phyloP scores from a whole-genome alignment of 2,113 vertebrate species.

The Sylvilagus bachmani region DNA sequence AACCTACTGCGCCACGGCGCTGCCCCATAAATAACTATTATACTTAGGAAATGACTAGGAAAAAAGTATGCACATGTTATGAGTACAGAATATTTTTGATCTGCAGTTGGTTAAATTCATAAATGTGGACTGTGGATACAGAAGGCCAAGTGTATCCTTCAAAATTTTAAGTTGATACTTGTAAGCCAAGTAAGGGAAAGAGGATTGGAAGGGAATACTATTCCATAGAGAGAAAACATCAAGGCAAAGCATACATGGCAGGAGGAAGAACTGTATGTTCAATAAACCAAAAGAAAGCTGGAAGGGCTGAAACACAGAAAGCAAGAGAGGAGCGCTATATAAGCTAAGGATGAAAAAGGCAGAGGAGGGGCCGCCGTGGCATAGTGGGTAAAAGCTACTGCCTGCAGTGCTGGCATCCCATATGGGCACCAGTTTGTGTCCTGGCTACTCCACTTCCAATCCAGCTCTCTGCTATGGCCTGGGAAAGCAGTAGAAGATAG shows the following conservation, averaged over 20 bases:
- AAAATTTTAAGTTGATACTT: constrained; percentile 28
- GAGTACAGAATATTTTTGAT: constrained; percentile 52
- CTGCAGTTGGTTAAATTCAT: no score
- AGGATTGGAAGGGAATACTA: background rate
- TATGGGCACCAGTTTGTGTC: no score
- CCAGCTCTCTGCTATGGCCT: no score
- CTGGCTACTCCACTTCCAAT: no score
- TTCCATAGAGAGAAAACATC: constrained; percentile 19
- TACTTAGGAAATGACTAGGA: no score
- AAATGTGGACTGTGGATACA: no score
- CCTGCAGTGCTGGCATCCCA: no score
- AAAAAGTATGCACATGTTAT: no score
- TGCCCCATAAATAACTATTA: no score
- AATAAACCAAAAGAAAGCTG: constrained; percentile 26
- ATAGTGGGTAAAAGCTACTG: background rate
- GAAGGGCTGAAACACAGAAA: constrained; percentile 15
- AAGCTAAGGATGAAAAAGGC: background rate
- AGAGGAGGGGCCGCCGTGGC: background rate
- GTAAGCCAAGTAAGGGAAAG: constrained; percentile 19
- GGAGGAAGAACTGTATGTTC: constrained; percentile 41
- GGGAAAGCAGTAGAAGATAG: no score
- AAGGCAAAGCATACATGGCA: background rate
- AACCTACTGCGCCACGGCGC: no score
- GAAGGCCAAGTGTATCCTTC: background rate
- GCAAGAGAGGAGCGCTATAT: background rate